Evolutionary conservation across 2,797 vertebrate species (phyloP).

Genomic region (Protosalanx chinensis): DNA sequence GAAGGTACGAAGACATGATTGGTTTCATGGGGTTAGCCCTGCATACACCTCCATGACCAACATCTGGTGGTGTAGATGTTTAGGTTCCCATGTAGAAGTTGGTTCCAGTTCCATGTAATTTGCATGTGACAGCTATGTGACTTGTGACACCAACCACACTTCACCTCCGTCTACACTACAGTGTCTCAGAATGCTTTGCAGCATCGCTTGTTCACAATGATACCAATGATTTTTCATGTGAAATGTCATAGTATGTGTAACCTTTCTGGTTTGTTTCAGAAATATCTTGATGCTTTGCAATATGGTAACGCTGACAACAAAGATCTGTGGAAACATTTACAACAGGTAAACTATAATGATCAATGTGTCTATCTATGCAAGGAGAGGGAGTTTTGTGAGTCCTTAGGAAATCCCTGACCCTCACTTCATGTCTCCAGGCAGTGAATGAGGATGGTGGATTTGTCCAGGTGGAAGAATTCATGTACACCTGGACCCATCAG

Average conservation of each 20-base stretch:
- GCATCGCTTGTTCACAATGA: too few relatives aligned
- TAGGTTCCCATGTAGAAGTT: too few relatives aligned
- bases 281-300: constrained; percentile 53
- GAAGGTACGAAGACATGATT: constrained; percentile 54
- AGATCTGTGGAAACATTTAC: constrained; percentile 63
- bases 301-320: constrained; percentile 42
- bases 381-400: background rate
- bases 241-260: background rate
- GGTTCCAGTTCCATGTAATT: too few relatives aligned
- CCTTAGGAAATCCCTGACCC: background rate
- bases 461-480: constrained; percentile 43
- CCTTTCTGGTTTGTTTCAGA: constrained; percentile 41
- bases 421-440: constrained; percentile 36
- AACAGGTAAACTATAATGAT: constrained; percentile 51
- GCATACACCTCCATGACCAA: too few relatives aligned
- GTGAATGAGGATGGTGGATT: background rate
- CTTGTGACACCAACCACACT: background rate
- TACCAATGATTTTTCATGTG: background rate
- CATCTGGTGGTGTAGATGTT: too few relatives aligned
- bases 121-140: too few relatives aligned
- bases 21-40: background rate
- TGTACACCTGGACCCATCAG: constrained; percentile 70
- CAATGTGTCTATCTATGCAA: background rate
- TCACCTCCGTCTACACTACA: background rate
- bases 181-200: background rate